Base-by-base conservation (phyloP, 1,140 invertebrate genomes). In the Drosophila bocki region DNA sequence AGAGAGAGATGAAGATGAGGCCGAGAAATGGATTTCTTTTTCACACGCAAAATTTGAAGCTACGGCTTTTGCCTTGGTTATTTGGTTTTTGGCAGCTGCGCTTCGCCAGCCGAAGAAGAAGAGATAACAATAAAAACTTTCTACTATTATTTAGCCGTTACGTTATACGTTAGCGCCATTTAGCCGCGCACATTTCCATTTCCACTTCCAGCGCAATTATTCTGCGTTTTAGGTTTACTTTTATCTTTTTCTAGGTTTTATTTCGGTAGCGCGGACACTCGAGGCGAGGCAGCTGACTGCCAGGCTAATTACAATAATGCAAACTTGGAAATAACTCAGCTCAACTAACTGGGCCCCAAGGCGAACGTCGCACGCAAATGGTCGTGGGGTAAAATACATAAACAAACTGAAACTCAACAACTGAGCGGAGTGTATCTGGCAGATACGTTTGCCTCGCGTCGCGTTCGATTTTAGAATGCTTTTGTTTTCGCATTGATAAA, bases 81-180 rank as follows among this genome's bases (percentile, higher is more conserved):
- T 65, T 64, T 68, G 44, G 44, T 33, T 77, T 62, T 78, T 50
- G 72, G 58, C 65, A 64, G 63, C 62, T 64, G 51, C 37, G 67
- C 56, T 69, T 80, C 58, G 33, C 33, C 32, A 22, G 17, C 17
- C 19, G 32, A 13, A 58, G 71, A 80, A 69, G 79, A 85, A 61
- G 29, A 32, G 70, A 71, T 88, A 80, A 87, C 61, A 83, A 87
- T 78, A 80, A 78, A 87, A 87, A 87, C 84, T 87, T 87, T 87
- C 84, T 87, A 87, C 72, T 67, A 75, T 87, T 87, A 87, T 82
- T 76, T 87, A 74, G 74, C 56, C 65, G 62, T 78, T 82, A 58
- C 53, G 75, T 79, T 75, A 58, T 82, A 44, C 45, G 75, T 79
- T 75, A 58, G 62, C 63, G 71, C 67, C 68, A 56, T 51, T 68